phyloP scores from a whole-genome alignment of 2,113 vertebrate species.

The Rhipidura dahli region DNA sequence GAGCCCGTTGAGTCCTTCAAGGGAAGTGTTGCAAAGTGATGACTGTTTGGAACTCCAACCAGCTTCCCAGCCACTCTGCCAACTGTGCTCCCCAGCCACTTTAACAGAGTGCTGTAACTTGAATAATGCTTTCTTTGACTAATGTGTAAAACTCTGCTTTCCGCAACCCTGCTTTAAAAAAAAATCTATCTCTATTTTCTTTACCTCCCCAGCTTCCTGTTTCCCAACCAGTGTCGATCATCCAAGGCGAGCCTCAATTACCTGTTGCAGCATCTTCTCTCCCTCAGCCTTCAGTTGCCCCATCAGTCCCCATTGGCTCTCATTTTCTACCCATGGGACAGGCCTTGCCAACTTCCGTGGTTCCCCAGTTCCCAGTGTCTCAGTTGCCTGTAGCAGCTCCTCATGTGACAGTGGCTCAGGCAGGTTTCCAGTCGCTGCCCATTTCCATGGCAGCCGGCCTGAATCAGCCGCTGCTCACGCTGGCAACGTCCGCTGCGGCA shows the following conservation, averaged over 20 bases:
- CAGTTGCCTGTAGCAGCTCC: constrained; percentile 72
- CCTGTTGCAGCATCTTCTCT: constrained; percentile 71
- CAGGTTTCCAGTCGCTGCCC: constrained; percentile 76
- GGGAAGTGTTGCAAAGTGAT: not conserved
- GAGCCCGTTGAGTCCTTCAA: not conserved
- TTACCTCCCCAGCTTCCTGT: constrained; percentile 83
- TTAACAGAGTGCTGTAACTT: constrained; percentile 47
- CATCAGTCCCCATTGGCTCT: constrained; percentile 71
- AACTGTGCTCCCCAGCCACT: constrained; percentile 18
- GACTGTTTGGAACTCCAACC: not conserved
- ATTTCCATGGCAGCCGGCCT: constrained; percentile 72
- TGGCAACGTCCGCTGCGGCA: constrained; percentile 70
- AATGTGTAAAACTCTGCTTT: constrained; percentile 75
- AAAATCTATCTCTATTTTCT: constrained; percentile 76
- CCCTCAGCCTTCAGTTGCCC: constrained; percentile 73
- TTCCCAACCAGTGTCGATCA: constrained; percentile 75
- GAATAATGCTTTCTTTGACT: constrained; percentile 66
- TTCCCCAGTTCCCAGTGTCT: constrained; percentile 73
- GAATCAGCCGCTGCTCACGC: constrained; percentile 71
- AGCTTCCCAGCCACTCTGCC: constrained; percentile 46
- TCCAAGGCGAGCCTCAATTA: constrained; percentile 79
- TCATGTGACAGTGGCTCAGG: constrained; percentile 69
- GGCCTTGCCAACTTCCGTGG: constrained; percentile 65
- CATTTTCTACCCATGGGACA: constrained; percentile 77
- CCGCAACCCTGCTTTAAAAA: constrained; percentile 70